Evolutionary conservation across 2,113 vertebrate genomes (phyloP).

Genomic region (Xiphorhynchus elegans): DNA sequence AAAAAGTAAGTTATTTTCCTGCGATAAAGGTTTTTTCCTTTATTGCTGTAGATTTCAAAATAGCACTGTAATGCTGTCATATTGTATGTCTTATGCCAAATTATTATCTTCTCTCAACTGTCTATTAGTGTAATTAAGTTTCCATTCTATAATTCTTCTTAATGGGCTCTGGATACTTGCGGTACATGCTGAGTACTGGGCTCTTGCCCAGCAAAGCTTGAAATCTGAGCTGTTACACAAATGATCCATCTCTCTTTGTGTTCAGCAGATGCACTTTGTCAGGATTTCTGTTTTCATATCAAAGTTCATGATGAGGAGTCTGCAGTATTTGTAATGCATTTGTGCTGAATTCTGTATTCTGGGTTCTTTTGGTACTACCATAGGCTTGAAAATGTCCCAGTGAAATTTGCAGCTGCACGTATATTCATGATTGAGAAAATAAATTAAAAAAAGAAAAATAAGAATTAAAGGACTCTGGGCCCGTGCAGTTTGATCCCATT

Average conservation of each 20-base stretch:
- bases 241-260: background rate
- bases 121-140: background rate
- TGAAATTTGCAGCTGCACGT: background rate
- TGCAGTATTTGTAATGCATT: background rate
- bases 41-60: background rate
- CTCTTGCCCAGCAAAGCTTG: background rate
- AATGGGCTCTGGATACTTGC: background rate
- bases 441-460: background rate
- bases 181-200: background rate
- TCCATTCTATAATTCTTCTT: background rate
- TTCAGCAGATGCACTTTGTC: background rate
- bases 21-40: background rate
- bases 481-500: background rate
- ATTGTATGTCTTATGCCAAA: background rate
- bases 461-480: background rate
- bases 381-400: background rate
- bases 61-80: background rate
- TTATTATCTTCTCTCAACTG: background rate
- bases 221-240: background rate
- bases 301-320: background rate
- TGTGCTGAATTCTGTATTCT: constrained; percentile 5
- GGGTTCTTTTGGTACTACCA: background rate
- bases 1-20: background rate
- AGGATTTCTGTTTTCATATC: background rate
- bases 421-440: background rate